phyloP scores from a whole-genome alignment of 2,113 vertebrate species.

The Arothron firmamentum region DNA sequence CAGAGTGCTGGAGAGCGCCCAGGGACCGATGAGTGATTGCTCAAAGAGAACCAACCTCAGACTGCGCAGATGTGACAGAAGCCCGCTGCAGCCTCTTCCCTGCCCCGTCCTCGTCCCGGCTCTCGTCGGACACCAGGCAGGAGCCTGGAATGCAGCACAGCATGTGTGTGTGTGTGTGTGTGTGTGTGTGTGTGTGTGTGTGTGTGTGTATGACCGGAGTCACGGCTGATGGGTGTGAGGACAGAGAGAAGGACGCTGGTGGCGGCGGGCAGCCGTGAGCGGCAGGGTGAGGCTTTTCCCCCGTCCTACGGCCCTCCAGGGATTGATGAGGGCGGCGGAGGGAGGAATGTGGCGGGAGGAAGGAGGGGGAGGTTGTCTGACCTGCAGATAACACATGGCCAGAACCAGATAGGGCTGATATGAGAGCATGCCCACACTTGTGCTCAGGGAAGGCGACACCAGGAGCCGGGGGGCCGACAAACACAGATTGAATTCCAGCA shows the following conservation, averaged over 20 bases:
- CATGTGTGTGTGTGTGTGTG: conserved; percentile 55
- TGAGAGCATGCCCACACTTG: conserved; percentile 69
- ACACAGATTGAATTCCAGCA: conserved; percentile 58
- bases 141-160: conserved; percentile 54
- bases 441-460: conserved; percentile 50
- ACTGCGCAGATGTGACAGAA: conserved; percentile 43
- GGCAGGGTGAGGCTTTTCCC: conserved; percentile 31
- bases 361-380: conserved; percentile 38
- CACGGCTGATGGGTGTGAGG: no score
- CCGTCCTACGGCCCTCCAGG: conserved; percentile 45
- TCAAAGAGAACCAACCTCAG: conserved; percentile 57
- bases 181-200: no score
- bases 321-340: conserved; percentile 58
- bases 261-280: conserved; percentile 41
- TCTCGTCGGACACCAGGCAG: conserved; percentile 49
- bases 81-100: conserved; percentile 42
- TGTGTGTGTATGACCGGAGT: no score
- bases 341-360: conserved; percentile 52
- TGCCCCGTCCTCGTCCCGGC: conserved; percentile 20
- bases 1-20: conserved; percentile 61
- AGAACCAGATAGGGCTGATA: conserved; percentile 76
- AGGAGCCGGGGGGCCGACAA: conserved; percentile 17
- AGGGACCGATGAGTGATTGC: conserved; percentile 67
- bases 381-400: conserved; percentile 70
- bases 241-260: conserved; percentile 56